Evolutionary conservation across 64 coral and sea anemone species (phyloP).

Genomic region (Anthopleura sola): DNA sequence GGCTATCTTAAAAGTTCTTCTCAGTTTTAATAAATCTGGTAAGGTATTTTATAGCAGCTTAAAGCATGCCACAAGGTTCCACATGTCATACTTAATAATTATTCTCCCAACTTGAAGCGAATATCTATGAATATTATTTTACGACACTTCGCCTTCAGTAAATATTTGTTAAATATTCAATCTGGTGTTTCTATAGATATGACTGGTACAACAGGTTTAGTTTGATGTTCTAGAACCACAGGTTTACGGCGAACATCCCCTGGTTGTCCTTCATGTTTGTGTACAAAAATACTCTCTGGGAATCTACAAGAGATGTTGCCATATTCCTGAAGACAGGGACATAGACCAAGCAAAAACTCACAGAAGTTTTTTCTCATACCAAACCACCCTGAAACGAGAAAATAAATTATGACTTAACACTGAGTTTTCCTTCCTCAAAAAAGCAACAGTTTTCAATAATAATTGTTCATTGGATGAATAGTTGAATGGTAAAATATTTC

Average conservation of each 20-base stretch:
- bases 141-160: no score
- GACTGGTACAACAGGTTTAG: conserved; percentile 68
- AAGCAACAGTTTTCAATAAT: no score
- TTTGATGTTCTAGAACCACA: conserved; percentile 46
- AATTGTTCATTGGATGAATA: no score
- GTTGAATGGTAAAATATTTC: no score
- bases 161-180: conserved; percentile 35
- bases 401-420: background rate
- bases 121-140: no score
- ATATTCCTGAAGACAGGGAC: conserved; percentile 97
- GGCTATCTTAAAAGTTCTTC: no score
- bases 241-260: conserved; percentile 67
- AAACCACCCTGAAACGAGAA: conserved; percentile 87
- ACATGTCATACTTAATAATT: no score
- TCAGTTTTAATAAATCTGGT: no score
- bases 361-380: conserved; percentile 99
- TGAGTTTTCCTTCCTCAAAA: no score
- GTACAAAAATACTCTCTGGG: conserved; percentile 77
- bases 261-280: conserved; percentile 49
- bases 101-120: no score
- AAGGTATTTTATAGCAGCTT: no score
- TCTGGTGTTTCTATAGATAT: conserved; percentile 82
- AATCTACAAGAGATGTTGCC: conserved; percentile 97
- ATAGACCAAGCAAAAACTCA: conserved; percentile 83
- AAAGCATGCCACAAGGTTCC: no score